Evolutionary conservation across 2,888 invertebrate genomes (phyloP).

Genomic region (Parelbella ahira): DNA sequence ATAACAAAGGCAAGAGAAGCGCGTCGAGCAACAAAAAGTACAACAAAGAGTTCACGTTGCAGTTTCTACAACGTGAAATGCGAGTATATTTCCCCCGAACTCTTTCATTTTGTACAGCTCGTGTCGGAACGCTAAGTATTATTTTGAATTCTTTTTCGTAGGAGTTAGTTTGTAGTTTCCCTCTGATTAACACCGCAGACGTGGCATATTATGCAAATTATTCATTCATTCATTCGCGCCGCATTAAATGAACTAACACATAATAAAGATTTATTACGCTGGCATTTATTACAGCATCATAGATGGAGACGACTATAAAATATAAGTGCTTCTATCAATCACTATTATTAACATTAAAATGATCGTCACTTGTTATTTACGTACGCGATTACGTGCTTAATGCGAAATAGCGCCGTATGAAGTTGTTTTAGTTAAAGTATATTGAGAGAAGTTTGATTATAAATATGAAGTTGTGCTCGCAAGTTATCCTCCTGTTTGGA

Average conservation of each 20-base stretch:
- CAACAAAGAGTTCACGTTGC: constrained; percentile 35
- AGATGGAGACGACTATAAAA: constrained; percentile 2
- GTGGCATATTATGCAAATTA: constrained; percentile 22
- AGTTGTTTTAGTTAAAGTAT: too few species aligned
- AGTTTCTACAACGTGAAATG: constrained; percentile 40
- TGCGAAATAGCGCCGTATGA: too few species aligned
- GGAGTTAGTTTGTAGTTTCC: constrained; percentile 39
- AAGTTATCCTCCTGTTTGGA: too few species aligned
- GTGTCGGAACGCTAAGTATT: constrained; percentile 41
- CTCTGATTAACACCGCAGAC: constrained; percentile 33
- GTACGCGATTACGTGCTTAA: too few species aligned
- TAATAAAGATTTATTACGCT: constrained; percentile 20
- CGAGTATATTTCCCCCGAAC: constrained; percentile 39
- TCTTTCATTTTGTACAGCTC: constrained; percentile 42
- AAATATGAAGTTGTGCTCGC: too few species aligned
- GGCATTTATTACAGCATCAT: constrained; percentile 10
- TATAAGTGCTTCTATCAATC: constrained; percentile 7
- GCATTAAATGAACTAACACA: constrained; percentile 14
- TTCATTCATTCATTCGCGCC: constrained; percentile 20
- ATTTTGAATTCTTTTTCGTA: constrained; percentile 42
- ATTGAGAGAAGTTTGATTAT: too few species aligned
- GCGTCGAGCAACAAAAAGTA: constrained; percentile 38
- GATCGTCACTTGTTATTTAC: too few species aligned
- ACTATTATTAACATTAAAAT: constrained; percentile 11
- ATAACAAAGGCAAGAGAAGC: constrained; percentile 37